Evolutionary conservation across 2,888 invertebrate species (phyloP), one percentile per base, ranked within the genome.

Genomic region (Andrena bucephala): DNA sequence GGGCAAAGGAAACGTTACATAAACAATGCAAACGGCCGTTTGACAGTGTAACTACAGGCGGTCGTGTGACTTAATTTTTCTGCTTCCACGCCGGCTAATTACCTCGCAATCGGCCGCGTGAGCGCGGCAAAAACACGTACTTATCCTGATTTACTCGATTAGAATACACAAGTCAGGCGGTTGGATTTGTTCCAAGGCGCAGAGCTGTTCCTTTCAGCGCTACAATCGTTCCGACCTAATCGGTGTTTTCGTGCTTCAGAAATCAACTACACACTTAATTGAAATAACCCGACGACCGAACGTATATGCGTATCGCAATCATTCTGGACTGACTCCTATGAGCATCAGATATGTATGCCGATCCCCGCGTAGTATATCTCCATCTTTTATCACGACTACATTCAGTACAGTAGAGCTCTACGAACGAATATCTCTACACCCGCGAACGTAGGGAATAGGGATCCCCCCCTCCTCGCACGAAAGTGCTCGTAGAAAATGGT

Each of bases 151-250:
- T 88, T 79, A 81, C 69, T 81, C 63, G 85, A 88, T 88, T 88
- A 87, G 87, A 87, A 87, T 88, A 87, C 81, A 83, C 85, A 78
- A 87, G 71, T 77, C 74, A 57, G 83, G 69, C 75, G 67, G 52
- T 88, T 87, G 87, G 87, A 88, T 76, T 77, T 73, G 78, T 81
- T 88, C 89, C 89, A 88, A 88, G 73, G 42, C 66, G 67, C 75
- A 72, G 57, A 57, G 82, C 78, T 87, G 85, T 83, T 86, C 85
- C 85, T 88, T 87, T 87, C 84, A 73, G 79, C 88, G 78, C 70
- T 73, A 81, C 76, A 77, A 79, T 72, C 73, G 80, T 70, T 42
- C 68, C 73, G 70, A 20, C 60, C 62, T 85, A 76, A 87, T 87
- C 81, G 85, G 63, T 66, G 83, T 69, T 71, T 70, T 65, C 70